Conservation (phyloP, 2,113 vertebrate species). For the Seriola aureovittata region DNA sequence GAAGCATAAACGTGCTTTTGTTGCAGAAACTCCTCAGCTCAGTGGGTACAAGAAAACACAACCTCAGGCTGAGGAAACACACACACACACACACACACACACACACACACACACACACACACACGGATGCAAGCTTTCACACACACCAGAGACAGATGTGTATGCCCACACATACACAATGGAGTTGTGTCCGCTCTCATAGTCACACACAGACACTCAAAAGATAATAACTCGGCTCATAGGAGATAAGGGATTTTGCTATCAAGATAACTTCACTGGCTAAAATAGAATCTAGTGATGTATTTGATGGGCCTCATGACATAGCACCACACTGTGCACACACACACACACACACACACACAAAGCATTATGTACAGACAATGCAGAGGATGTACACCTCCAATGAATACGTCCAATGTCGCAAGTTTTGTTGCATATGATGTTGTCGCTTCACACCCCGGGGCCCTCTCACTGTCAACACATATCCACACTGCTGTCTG, state of each 20-base stretch:
- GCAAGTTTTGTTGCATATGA: neutral
- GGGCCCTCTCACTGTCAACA: slow-evolving; percentile 16
- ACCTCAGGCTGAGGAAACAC: slow-evolving; percentile 44
- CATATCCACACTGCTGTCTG: neutral
- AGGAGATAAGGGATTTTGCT: slow-evolving; percentile 46
- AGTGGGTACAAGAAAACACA: slow-evolving; percentile 52
- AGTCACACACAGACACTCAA: slow-evolving; percentile 24
- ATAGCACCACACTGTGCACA: slow-evolving; percentile 1
- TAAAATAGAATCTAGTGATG: slow-evolving; percentile 45
- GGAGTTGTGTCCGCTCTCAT: neutral
- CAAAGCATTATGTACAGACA: neutral
- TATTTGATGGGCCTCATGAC: slow-evolving; percentile 46
- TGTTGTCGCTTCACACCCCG: slow-evolving; percentile 17
- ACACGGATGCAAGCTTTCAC: neutral
- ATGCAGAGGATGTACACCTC: neutral
- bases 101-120: slow-evolving; percentile 10
- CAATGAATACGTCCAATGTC: neutral
- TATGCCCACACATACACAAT: slow-evolving; percentile 14
- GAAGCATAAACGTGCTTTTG: slow-evolving; percentile 65
- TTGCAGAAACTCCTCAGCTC: slow-evolving; percentile 73
- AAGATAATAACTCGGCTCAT: slow-evolving; percentile 56
- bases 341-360: slow-evolving; percentile 7
- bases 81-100: too few relatives aligned
- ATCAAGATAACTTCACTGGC: slow-evolving; percentile 53
- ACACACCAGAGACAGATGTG: slow-evolving; percentile 1